phyloP scores from a whole-genome alignment of 2,113 vertebrate genomes.

The Phyllostomus hastatus region DNA sequence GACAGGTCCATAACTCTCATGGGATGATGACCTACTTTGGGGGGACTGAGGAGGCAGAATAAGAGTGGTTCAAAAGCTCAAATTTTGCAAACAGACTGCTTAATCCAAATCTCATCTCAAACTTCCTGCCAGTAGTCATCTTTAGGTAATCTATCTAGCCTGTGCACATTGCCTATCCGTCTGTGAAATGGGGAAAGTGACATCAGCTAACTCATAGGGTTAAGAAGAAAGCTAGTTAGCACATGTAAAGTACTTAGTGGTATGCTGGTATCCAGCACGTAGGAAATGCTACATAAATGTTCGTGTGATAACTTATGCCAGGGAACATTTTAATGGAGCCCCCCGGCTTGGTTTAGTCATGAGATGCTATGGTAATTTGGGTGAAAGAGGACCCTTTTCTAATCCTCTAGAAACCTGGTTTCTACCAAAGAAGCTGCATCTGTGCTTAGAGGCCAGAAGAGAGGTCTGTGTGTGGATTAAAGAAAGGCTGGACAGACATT shows the following conservation, averaged over 20 bases:
- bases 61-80: neutral
- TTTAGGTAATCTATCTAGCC: neutral
- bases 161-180: neutral
- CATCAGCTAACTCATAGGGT: neutral
- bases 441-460: neutral
- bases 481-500: neutral
- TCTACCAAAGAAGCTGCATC: neutral
- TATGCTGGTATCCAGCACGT: neutral
- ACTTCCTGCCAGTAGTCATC: neutral
- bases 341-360: neutral
- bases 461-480: neutral
- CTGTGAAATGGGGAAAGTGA: neutral
- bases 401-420: neutral
- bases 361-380: neutral
- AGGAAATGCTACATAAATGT: neutral
- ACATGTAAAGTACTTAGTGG: neutral
- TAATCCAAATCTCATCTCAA: neutral
- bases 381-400: neutral
- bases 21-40: neutral
- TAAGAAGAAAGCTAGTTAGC: neutral
- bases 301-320: neutral
- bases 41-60: neutral
- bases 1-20: neutral
- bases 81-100: neutral
- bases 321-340: neutral